phyloP scores from a whole-genome alignment of 2,888 invertebrate species.

The Onchidella celtica region DNA sequence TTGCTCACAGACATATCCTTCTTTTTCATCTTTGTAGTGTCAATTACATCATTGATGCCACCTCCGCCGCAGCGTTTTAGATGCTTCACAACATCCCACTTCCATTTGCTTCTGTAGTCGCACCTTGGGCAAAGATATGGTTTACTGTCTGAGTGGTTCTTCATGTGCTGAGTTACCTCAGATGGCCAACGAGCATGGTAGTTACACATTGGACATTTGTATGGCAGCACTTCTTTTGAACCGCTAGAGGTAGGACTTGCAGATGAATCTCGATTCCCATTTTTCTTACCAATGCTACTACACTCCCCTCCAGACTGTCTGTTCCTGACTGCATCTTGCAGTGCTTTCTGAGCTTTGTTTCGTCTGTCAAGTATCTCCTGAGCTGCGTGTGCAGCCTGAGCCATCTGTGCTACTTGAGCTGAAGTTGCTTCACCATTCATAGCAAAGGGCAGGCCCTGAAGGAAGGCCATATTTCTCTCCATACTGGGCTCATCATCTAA shows the following conservation, averaged over 20 bases:
- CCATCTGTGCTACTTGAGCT: constrained; percentile 17
- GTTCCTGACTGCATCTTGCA: constrained; percentile 29
- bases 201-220: constrained; percentile 78
- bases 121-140: constrained; percentile 79
- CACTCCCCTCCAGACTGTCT: not conserved
- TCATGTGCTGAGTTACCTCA: constrained; percentile 80
- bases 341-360: constrained; percentile 29
- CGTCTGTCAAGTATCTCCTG: constrained; percentile 38
- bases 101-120: constrained; percentile 80
- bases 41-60: constrained; percentile 78
- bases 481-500: constrained; percentile 49
- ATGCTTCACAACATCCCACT: constrained; percentile 80
- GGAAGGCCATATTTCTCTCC: constrained; percentile 21
- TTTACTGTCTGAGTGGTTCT: constrained; percentile 80
- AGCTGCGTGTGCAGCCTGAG: constrained; percentile 33
- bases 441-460: not conserved
- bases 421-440: not conserved
- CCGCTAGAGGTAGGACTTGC: not conserved
- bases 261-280: not conserved
- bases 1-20: constrained; percentile 33
- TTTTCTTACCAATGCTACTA: constrained; percentile 11
- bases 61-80: constrained; percentile 81
- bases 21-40: constrained; percentile 68
- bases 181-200: constrained; percentile 80
- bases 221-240: constrained; percentile 66